Evolutionary conservation across 2,888 invertebrate genomes (phyloP).

Genomic region (Eupithecia vulgata): DNA sequence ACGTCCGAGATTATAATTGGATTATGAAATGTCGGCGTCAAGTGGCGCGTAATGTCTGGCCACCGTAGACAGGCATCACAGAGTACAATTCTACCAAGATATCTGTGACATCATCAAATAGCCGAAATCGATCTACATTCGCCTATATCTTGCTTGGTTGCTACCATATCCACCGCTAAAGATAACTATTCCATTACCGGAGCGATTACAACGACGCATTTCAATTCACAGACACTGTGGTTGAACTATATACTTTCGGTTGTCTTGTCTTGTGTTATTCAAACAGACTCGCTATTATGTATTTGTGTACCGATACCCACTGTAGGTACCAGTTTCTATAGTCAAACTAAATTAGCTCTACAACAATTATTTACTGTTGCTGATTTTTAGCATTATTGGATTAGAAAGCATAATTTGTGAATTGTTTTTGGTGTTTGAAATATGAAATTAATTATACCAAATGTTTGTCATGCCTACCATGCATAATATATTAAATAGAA

Average conservation of each 20-base stretch:
- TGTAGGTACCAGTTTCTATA: neutral
- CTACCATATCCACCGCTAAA: neutral
- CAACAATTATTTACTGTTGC: neutral
- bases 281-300: constrained; percentile 13
- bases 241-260: neutral
- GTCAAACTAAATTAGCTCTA: neutral
- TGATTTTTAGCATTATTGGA: neutral
- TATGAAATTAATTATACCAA: neutral
- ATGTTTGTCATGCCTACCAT: too few species aligned
- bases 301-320: neutral
- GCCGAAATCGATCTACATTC: neutral
- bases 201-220: neutral
- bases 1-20: constrained; percentile 61
- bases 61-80: constrained; percentile 32
- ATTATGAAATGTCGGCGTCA: constrained; percentile 65
- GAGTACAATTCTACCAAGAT: constrained; percentile 1
- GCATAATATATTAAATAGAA: too few species aligned
- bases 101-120: neutral
- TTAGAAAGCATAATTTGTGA: neutral
- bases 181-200: neutral
- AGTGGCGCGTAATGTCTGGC: constrained; percentile 70
- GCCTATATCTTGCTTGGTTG: neutral
- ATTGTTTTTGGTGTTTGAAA: neutral
- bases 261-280: constrained; percentile 17
- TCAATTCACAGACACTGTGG: neutral